Conservation (phyloP, 2,797 vertebrate species). For the Hypotaenidia okinawae region DNA sequence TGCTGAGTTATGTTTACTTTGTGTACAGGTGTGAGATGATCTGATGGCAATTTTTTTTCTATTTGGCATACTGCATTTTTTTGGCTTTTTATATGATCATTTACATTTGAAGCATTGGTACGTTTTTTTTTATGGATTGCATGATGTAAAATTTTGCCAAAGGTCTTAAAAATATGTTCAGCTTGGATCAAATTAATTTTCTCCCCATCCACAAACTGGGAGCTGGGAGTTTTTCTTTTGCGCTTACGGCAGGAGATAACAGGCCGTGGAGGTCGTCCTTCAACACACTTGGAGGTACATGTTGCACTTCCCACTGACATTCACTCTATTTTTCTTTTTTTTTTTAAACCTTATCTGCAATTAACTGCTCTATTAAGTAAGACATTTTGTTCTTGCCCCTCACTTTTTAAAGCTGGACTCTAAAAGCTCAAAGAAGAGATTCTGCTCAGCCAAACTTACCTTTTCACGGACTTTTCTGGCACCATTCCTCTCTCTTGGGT, state of each 20-base stretch:
- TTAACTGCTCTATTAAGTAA: not conserved
- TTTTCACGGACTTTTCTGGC: not conserved
- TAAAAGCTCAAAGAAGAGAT: not conserved
- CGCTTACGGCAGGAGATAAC: not conserved
- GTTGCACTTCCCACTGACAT: not conserved
- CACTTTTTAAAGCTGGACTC: not conserved
- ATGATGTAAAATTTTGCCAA: not conserved
- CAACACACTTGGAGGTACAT: not conserved
- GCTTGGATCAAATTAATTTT: not conserved
- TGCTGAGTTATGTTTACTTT: not conserved
- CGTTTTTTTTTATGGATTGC: not conserved
- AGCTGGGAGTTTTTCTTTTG: not conserved
- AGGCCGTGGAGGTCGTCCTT: not conserved
- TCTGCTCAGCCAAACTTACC: not conserved
- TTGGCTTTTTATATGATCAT: not conserved
- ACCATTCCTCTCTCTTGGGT: fast-evolving
- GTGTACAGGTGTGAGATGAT: not conserved
- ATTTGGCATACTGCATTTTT: not conserved
- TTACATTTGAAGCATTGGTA: not conserved
- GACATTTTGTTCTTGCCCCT: not conserved
- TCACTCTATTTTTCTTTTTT: not conserved
- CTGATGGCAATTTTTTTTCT: not conserved
- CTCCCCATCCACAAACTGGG: not conserved
- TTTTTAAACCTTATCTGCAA: not conserved
- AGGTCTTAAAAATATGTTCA: not conserved